These are phyloP conservation scores for Brachirus orientalis DNA, from an alignment of 2,113 vertebrate species.

Conservation along the genomic window DNA sequence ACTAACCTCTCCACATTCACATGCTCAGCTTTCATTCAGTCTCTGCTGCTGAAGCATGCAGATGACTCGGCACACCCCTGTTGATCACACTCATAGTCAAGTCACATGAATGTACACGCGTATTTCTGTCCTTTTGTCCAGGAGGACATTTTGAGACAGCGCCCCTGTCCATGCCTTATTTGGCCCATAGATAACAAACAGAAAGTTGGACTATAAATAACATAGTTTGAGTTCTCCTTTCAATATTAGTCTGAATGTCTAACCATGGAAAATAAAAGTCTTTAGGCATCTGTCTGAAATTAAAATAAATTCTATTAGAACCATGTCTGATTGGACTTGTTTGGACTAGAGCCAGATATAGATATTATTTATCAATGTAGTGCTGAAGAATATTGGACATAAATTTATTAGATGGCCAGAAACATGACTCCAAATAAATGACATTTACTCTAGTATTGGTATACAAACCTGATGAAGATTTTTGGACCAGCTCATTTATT, in stretches of 20 bases:
- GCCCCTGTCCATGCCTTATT: background rate
- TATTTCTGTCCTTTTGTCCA: background rate
- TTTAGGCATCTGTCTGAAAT: background rate
- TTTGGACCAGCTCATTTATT: too few relatives aligned
- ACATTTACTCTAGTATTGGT: too few relatives aligned
- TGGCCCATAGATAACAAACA: background rate
- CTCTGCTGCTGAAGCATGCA: background rate
- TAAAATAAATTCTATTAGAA: too few relatives aligned
- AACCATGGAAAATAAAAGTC: constrained; percentile 11
- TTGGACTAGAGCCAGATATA: too few relatives aligned
- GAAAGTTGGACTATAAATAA: constrained; percentile 6
- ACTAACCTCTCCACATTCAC: background rate
- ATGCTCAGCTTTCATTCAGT: too few relatives aligned
- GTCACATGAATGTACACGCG: background rate
- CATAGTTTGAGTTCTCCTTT: constrained; percentile 25
- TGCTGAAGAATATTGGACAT: too few relatives aligned
- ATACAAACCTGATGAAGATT: too few relatives aligned
- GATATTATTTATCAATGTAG: too few relatives aligned
- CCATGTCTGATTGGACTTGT: too few relatives aligned
- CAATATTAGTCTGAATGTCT: constrained; percentile 2
- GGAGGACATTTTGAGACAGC: background rate
- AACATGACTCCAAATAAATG: too few relatives aligned
- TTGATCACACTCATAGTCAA: background rate
- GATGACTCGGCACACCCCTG: background rate
- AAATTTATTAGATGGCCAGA: too few relatives aligned